Evolutionary conservation across 2,888 invertebrate genomes (phyloP).

Genomic region (Heliconius ethilla): DNA sequence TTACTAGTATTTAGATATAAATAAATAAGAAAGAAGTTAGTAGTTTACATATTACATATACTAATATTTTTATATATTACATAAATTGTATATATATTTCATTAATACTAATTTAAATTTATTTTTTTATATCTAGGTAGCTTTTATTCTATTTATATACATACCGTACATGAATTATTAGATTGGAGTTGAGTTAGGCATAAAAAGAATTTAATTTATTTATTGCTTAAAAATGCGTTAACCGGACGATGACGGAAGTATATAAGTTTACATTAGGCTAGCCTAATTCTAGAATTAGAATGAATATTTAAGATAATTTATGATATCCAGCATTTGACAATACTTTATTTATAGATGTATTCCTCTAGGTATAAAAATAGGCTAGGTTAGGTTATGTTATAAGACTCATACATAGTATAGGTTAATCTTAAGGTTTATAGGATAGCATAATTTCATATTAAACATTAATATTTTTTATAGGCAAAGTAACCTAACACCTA

Average conservation of each 20-base stretch:
- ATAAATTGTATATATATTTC: slow-evolving; percentile 12
- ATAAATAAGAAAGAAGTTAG: neutral
- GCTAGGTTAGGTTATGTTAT: slow-evolving; percentile 22
- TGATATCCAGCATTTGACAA: slow-evolving; percentile 37
- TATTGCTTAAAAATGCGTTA: neutral
- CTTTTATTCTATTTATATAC: slow-evolving; percentile 8
- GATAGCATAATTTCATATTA: neutral
- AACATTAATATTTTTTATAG: slow-evolving; percentile 5
- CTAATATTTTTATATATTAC: slow-evolving; percentile 8
- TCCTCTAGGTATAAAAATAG: slow-evolving; percentile 4
- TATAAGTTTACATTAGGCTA: slow-evolving; percentile 21
- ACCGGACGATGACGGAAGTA: slow-evolving; percentile 37
- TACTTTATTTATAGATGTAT: slow-evolving; percentile 11
- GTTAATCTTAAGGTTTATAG: slow-evolving; percentile 3
- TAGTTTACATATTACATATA: neutral
- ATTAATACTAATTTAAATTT: slow-evolving; percentile 8
- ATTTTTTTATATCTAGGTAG: slow-evolving; percentile 10
- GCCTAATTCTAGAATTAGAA: slow-evolving; percentile 11
- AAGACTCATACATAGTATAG: neutral
- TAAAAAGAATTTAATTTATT: neutral
- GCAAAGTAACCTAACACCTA: slow-evolving; percentile 34
- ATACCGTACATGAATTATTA: slow-evolving; percentile 44
- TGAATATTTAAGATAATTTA: slow-evolving; percentile 25
- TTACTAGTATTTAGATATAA: slow-evolving; percentile 13
- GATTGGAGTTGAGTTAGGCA: slow-evolving; percentile 37